Evolutionary conservation across 2,797 vertebrate species (phyloP), one percentile per base, ranked within the genome.

Genomic region (Nyctibius grandis): DNA sequence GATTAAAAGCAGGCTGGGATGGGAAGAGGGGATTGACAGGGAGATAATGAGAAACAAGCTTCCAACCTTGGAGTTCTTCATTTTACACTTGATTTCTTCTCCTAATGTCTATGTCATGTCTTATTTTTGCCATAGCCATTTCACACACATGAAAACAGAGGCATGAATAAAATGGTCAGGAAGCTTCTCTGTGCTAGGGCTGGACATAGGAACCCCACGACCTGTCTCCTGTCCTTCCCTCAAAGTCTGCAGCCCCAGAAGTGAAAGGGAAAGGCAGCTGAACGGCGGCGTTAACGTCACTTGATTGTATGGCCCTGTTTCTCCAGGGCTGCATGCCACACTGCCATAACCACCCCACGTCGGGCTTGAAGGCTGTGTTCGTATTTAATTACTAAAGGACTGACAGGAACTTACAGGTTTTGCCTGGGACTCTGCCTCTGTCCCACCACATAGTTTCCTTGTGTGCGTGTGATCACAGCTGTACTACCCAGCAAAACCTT

Each of bases 41-140:
- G 47, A 85, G 51, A 63, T 93, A 54, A 84, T 63, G 70, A 92
- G 47, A 87, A 91, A 83, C 15, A 53, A 77, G 50, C n/a, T 59
- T 63, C 29, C 59, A 73, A 36, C 45, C 76, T 45, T 57, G 36
- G 34, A 70, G 29, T 68, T 75, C 79, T 83, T 83, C 57, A 59
- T 94, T 92, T 82, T 92, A 75, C 85, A 63, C 84, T 83, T 88
- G 85, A 70, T 82, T 92, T 94, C 80, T 88, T 91, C 72, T 92
- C 80, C 72, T 86, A 75, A 63, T 67, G 40, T 44, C 76, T 50
- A 23, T 57, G 67, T 70, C 61, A 40, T 34, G 38, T 70, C 59
- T 67, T 82, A 50, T 85, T 91, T 82, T 92, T 88, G 51, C 60
- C 20, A 13, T 25, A 83, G 68, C 31, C 13, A 4, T 75, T 93